Conservation (phyloP, 2,797 vertebrate species). For the Chaunax sp. region DNA sequence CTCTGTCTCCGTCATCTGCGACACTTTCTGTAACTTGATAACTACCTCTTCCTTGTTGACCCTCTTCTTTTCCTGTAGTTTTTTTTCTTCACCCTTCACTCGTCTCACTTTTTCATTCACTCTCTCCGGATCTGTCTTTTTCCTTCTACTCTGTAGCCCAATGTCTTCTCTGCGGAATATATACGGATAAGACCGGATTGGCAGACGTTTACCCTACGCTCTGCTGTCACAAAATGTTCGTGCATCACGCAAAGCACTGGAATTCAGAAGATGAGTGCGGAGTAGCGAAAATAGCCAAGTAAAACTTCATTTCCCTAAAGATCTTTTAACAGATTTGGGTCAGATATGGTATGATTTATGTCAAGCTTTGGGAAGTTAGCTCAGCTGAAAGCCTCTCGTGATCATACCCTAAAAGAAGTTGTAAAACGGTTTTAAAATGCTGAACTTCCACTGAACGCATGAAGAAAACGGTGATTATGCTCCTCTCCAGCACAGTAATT, state of each 20-base stretch:
- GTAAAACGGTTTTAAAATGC: constrained; percentile 31
- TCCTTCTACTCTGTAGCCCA: not conserved
- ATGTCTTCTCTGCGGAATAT: constrained; percentile 28
- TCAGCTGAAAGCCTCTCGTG: constrained; percentile 34
- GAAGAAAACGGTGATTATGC: constrained; percentile 50
- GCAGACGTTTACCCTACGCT: constrained; percentile 50
- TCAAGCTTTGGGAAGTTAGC: constrained; percentile 47
- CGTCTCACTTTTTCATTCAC: constrained; percentile 6
- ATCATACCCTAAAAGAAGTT: constrained; percentile 36
- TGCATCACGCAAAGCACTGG: constrained; percentile 16
- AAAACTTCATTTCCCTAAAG: constrained; percentile 55
- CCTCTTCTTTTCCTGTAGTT: not conserved
- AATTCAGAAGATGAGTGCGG: constrained; percentile 28
- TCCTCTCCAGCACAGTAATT: constrained; percentile 58
- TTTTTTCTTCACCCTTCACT: constrained; percentile 6
- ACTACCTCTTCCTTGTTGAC: constrained; percentile 14
- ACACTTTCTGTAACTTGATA: not conserved
- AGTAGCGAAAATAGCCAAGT: constrained; percentile 54
- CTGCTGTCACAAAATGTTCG: constrained; percentile 52
- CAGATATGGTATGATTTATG: constrained; percentile 47
- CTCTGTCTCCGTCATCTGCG: too few relatives aligned
- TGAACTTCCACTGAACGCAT: constrained; percentile 19
- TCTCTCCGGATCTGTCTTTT: too few relatives aligned
- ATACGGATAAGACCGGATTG: constrained; percentile 27
- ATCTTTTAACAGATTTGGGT: constrained; percentile 64